Evolutionary conservation across 2,113 vertebrate genomes (phyloP).

Genomic region (Siniperca chuatsi): DNA sequence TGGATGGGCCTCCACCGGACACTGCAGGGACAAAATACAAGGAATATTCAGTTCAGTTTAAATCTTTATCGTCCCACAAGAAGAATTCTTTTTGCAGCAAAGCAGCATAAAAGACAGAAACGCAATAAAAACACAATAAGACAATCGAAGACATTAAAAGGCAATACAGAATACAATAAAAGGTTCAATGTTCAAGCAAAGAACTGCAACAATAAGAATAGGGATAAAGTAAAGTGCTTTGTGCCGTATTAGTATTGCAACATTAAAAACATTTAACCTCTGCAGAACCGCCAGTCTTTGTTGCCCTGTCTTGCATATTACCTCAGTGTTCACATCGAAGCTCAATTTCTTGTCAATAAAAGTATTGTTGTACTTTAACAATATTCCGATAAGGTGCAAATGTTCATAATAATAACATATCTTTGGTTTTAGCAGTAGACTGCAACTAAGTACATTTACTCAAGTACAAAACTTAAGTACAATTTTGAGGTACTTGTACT

Average conservation of each 20-base stretch:
- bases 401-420: too few species aligned
- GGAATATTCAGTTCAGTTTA: neutral
- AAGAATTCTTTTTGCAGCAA: neutral
- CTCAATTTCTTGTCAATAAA: too few species aligned
- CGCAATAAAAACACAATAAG: neutral
- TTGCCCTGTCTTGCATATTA: too few species aligned
- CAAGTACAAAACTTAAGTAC: too few species aligned
- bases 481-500: too few species aligned
- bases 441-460: too few species aligned
- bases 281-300: too few species aligned
- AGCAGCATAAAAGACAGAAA: neutral
- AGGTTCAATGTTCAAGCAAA: neutral
- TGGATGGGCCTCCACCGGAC: constrained; percentile 86
- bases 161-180: neutral
- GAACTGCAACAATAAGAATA: neutral
- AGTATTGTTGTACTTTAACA: too few species aligned
- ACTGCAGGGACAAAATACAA: constrained; percentile 70
- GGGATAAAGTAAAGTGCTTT: neutral
- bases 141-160: too few species aligned
- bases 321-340: too few species aligned
- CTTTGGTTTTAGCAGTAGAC: too few species aligned
- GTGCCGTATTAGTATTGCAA: neutral
- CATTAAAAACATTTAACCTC: neutral
- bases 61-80: neutral
- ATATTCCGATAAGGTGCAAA: too few species aligned